Evolutionary conservation across 2,113 vertebrate genomes (phyloP), one percentile per base, ranked within the genome.

Genomic region (Rhinoderma darwinii): DNA sequence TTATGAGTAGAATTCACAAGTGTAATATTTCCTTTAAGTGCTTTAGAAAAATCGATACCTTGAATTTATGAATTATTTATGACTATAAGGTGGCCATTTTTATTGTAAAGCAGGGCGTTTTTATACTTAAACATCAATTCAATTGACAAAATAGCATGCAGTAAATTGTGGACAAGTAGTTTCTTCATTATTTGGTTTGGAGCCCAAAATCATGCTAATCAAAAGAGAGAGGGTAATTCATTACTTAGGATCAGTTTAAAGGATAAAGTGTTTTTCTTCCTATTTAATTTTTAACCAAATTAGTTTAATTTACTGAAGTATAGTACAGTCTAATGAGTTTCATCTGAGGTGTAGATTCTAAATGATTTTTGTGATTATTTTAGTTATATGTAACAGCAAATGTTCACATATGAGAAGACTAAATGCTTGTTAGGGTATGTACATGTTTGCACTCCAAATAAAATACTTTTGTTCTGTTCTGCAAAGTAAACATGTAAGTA

Each of bases 11-110:
- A 75, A 87, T 82, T 87, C 86, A 87, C 86, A 87, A 86, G 79
- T 87, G 68, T 87, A 87, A 87, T 87, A 87, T 87, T 87, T 86
- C 66, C 85, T 86, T 87, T 87, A 87, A 87, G 86, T 82, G 78
- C 86, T 75, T 87, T 82, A 75, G 39, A 82, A 87, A 87, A 87
- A 87, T 87, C 86, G 82, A 87, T 87, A 82, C 30, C 61, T 73
- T 50, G n/a, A 75, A 54, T 82, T 87, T 30, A 82, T 87, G 79
- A 63, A 87, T 87, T 75, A 87, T 87, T 87, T 82, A 87, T 75
- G 37, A 63, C 27, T 59, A 82, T 59, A n/a, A 50, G 39, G 30
- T 54, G 51, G 47, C 47, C 61, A 80, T 73, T 59, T 56, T 84
- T 61, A 66, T 82, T 82, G 50, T 75, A 84, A 54, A 76, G 54